Evolutionary conservation across 2,888 invertebrate species (phyloP).

Genomic region (Byasa hedistus): DNA sequence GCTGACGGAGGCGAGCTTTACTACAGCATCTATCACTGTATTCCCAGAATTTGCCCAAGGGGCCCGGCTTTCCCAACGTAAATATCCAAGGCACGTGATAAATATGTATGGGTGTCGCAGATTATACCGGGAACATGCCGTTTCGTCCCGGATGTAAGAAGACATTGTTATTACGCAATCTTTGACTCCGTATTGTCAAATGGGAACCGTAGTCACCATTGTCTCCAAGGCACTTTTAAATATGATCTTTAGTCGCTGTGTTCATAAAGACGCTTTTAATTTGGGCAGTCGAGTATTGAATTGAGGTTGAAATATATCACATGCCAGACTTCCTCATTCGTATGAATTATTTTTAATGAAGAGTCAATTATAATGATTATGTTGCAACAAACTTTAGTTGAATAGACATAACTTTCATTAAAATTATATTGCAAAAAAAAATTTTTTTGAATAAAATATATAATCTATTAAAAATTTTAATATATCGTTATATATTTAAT

Average conservation of each 20-base stretch:
- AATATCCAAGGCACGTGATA: conserved; percentile 30
- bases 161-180: conserved; percentile 32
- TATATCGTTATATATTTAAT: background rate
- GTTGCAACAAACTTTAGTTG: background rate
- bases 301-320: conserved; percentile 23
- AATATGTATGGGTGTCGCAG: conserved; percentile 30
- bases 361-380: background rate
- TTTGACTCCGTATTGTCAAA: conserved; percentile 31
- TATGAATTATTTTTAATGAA: background rate
- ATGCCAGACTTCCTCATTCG: conserved; percentile 10
- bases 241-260: background rate
- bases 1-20: conserved; percentile 10
- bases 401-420: too few relatives aligned
- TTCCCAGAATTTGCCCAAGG: conserved; percentile 27
- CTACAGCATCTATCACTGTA: conserved; percentile 17
- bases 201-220: conserved; percentile 28
- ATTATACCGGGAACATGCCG: conserved; percentile 27
- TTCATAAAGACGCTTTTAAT: conserved; percentile 16
- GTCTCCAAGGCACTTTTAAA: conserved; percentile 10
- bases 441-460: too few relatives aligned
- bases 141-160: conserved; percentile 29
- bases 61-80: conserved; percentile 24
- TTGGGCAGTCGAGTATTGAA: conserved; percentile 1
- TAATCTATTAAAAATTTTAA: too few relatives aligned
- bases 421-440: too few relatives aligned